Evolutionary conservation across 2,888 invertebrate species (phyloP).

Genomic region (Acanthosepion esculentum): DNA sequence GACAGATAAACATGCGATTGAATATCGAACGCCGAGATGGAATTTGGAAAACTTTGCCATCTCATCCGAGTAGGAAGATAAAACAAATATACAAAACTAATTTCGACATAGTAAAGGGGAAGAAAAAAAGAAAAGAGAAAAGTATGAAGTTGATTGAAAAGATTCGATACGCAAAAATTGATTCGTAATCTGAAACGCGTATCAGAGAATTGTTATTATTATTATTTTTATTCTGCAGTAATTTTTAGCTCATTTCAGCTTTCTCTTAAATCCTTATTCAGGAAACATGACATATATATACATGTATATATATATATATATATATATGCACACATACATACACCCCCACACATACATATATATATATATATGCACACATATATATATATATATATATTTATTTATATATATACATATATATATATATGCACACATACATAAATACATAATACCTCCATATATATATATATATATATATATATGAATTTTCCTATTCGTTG

Average conservation of each 20-base stretch:
- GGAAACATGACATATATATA: background rate
- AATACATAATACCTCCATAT: no score
- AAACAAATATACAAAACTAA: background rate
- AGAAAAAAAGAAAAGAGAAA: background rate
- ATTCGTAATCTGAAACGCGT: background rate
- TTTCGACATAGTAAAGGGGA: background rate
- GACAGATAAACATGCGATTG: background rate
- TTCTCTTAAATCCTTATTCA: background rate
- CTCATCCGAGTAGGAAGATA: background rate
- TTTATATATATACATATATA: no score
- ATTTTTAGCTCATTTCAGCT: background rate
- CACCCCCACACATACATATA: no score
- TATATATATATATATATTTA: no score
- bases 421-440: no score
- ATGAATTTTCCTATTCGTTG: no score
- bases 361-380: no score
- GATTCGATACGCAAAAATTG: background rate
- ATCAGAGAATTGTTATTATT: background rate
- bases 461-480: no score
- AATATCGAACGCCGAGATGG: background rate
- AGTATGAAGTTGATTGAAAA: background rate
- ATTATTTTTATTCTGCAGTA: background rate
- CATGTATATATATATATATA: no score
- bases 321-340: no score
- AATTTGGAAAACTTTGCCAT: background rate